A percentile compares a stretch with the other conserved stretches of the same genome.
Evolutionary conservation across 2,888 invertebrate species (phyloP).

Genomic region (Torymus tubicola): DNA sequence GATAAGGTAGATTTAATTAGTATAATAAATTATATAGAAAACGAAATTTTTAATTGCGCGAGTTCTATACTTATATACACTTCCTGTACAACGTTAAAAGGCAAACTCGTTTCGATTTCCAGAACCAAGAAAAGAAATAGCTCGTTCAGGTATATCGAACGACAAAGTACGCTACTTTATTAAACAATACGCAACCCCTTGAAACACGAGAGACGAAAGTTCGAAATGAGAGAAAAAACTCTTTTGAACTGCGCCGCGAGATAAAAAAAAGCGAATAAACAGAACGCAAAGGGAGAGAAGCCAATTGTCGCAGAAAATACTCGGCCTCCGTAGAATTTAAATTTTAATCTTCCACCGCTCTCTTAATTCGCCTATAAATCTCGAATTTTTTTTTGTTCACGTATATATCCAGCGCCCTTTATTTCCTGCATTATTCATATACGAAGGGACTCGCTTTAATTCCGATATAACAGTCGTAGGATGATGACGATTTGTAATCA

Average conservation of each 20-base stretch:
- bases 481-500: conserved; percentile 51
- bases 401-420: conserved; percentile 36
- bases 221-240: too few relatives aligned
- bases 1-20: too few relatives aligned
- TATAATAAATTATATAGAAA: too few relatives aligned
- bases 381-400: conserved; percentile 12
- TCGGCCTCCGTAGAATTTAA: conserved; percentile 35
- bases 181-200: too few relatives aligned
- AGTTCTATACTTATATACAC: too few relatives aligned
- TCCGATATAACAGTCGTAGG: conserved; percentile 18
- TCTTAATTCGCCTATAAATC: conserved; percentile 52
- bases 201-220: too few relatives aligned
- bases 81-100: too few relatives aligned
- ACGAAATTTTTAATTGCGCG: too few relatives aligned
- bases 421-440: conserved; percentile 48
- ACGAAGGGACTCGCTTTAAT: conserved; percentile 6
- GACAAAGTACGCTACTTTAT: too few relatives aligned
- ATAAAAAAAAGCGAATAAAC: neutral
- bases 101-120: too few relatives aligned
- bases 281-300: neutral
- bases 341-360: conserved; percentile 48
- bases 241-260: neutral
- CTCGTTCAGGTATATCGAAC: too few relatives aligned
- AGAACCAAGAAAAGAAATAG: too few relatives aligned
- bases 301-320: conserved; percentile 36